A percentile compares a stretch with the other conserved stretches of the same genome.
These are phyloP conservation scores for Zeugodacus cucurbitae DNA, from an alignment of 1,140 invertebrate species.

Conservation along the genomic window DNA sequence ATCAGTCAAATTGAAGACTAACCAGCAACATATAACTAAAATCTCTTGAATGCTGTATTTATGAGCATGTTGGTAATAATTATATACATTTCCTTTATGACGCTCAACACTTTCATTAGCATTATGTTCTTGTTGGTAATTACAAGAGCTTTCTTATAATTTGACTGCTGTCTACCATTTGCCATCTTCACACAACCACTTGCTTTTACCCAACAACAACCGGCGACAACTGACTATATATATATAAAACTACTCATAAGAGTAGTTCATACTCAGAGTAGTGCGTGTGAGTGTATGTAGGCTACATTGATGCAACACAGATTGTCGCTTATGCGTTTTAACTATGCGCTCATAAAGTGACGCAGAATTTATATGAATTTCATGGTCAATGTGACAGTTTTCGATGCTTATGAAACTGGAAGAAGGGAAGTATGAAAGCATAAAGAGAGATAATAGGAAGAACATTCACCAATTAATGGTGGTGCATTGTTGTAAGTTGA, in stretches of 20 bases:
- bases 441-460: neutral
- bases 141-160: neutral
- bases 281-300: neutral
- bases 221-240: neutral
- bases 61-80: too few relatives aligned
- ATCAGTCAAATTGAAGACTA: too few relatives aligned
- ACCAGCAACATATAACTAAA: too few relatives aligned
- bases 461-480: too few relatives aligned
- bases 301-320: neutral
- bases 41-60: too few relatives aligned
- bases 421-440: neutral
- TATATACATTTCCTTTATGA: too few relatives aligned
- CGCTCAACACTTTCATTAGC: too few relatives aligned
- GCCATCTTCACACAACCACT: neutral
- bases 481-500: too few relatives aligned
- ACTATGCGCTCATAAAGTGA: neutral
- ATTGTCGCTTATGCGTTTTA: neutral
- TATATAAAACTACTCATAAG: neutral
- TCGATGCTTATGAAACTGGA: neutral
- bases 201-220: neutral
- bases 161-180: neutral
- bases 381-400: neutral
- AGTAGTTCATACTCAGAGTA: neutral
- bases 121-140: neutral
- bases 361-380: slow-evolving; percentile 7